A percentile compares a stretch with the other conserved stretches of the same genome.
phyloP scores from a whole-genome alignment of 2,888 invertebrate species.

The Trachelus tabidus region DNA sequence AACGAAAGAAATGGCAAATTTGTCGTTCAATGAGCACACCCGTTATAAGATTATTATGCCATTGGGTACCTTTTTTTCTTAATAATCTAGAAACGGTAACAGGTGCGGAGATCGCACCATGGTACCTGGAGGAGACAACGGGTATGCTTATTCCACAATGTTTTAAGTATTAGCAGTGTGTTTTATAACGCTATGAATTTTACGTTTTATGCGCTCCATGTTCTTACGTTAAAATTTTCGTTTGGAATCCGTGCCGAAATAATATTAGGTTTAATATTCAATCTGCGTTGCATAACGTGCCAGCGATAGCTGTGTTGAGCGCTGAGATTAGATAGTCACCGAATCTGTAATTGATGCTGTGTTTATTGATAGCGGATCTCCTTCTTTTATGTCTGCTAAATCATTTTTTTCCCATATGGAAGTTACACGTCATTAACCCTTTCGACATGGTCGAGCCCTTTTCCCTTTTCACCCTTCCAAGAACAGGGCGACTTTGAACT shows the following conservation, averaged over 20 bases:
- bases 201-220: neutral
- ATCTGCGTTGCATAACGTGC: neutral
- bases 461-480: neutral
- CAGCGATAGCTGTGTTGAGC: neutral
- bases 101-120: neutral
- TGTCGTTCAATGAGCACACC: neutral
- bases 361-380: neutral
- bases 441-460: neutral
- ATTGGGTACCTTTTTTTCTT: neutral
- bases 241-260: neutral
- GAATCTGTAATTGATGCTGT: neutral
- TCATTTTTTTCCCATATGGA: neutral
- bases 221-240: neutral
- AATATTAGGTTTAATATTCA: neutral
- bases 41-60: neutral
- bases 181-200: neutral
- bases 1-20: neutral
- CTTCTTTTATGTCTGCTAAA: neutral
- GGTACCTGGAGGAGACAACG: neutral
- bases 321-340: neutral
- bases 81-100: neutral
- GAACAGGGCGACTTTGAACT: slow-evolving; percentile 6
- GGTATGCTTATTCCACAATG: neutral
- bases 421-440: neutral
- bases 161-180: neutral